A percentile compares a stretch with the other conserved stretches of the same genome.
phyloP scores from a whole-genome alignment of 2,113 vertebrate genomes.

The Phalacrocorax pelagicus region DNA sequence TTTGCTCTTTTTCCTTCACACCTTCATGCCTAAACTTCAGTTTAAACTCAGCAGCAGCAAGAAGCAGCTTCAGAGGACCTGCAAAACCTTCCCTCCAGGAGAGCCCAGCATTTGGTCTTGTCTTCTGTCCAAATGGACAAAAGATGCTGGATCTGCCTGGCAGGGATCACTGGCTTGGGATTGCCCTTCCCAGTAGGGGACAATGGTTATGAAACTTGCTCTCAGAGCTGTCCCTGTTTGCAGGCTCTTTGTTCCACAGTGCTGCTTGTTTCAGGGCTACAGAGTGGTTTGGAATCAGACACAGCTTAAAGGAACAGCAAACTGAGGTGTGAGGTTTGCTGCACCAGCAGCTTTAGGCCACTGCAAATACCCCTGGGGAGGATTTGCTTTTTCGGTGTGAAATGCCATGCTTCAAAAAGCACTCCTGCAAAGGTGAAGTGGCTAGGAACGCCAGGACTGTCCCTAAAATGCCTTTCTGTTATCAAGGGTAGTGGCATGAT shows the following conservation, averaged over 20 bases:
- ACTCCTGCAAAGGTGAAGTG: not conserved
- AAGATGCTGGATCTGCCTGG: slow-evolving; percentile 33
- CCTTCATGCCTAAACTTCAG: not conserved
- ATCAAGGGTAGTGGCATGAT: not conserved
- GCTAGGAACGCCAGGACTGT: not conserved
- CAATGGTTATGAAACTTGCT: slow-evolving; percentile 29
- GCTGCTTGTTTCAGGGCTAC: not conserved
- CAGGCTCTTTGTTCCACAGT: slow-evolving; percentile 16
- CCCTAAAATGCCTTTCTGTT: not conserved
- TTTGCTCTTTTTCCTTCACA: not conserved
- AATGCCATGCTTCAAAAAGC: not conserved
- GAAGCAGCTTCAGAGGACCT: not conserved
- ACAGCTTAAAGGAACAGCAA: not conserved
- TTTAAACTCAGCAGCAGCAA: not conserved
- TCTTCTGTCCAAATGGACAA: slow-evolving; percentile 36
- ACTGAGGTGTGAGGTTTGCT: not conserved
- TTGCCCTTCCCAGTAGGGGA: not conserved
- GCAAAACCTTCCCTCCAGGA: slow-evolving; percentile 10
- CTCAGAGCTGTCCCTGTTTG: not conserved
- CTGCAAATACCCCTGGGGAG: not conserved
- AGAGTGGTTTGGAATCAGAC: not conserved
- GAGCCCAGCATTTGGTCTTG: not conserved
- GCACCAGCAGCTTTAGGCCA: not conserved
- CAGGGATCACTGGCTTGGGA: not conserved
- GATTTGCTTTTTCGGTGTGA: not conserved